These are phyloP conservation scores for Allobates femoralis DNA, from an alignment of 2,797 vertebrate species.

Conservation along the genomic window DNA sequence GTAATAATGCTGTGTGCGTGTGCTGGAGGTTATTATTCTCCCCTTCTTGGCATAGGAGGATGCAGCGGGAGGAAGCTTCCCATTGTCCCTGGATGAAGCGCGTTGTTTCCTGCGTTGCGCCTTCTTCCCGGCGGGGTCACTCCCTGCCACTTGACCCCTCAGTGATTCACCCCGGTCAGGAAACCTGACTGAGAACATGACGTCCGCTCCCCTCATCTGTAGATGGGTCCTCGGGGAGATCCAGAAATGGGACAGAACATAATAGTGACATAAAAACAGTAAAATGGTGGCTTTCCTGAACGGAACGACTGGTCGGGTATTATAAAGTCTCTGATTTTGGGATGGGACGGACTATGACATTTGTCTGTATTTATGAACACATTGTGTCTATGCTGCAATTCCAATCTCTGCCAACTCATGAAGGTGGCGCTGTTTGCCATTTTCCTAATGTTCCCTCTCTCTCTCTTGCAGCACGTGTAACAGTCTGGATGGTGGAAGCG, in stretches of 20 bases:
- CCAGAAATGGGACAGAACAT: not conserved
- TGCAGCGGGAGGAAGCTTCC: slow-evolving; percentile 54
- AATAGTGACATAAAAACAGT: slow-evolving; percentile 10
- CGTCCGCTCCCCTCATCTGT: slow-evolving; percentile 16
- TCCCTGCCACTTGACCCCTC: slow-evolving; percentile 50
- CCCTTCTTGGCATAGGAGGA: slow-evolving; percentile 43
- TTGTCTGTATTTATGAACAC: not conserved
- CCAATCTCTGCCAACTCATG: not conserved
- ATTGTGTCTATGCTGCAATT: not conserved
- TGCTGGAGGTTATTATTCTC: slow-evolving; percentile 18
- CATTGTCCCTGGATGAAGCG: slow-evolving; percentile 48
- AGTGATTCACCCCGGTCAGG: slow-evolving; percentile 54
- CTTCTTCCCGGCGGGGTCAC: slow-evolving; percentile 18
- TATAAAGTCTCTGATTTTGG: not conserved
- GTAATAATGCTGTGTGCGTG: not conserved
- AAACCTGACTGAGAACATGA: slow-evolving; percentile 56
- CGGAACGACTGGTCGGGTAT: not conserved
- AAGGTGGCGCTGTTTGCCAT: not conserved
- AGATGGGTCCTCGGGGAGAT: slow-evolving; percentile 10
- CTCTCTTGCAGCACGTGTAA: slow-evolving; percentile 69
- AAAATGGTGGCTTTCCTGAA: slow-evolving; percentile 15
- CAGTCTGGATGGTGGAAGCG: slow-evolving; percentile 71
- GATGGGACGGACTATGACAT: no score
- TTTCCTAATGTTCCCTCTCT: slow-evolving; percentile 51
- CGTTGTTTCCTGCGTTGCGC: slow-evolving; percentile 53